Evolutionary conservation across 1,140 invertebrate genomes (phyloP).

Genomic region (Metopolophium dirhodum): DNA sequence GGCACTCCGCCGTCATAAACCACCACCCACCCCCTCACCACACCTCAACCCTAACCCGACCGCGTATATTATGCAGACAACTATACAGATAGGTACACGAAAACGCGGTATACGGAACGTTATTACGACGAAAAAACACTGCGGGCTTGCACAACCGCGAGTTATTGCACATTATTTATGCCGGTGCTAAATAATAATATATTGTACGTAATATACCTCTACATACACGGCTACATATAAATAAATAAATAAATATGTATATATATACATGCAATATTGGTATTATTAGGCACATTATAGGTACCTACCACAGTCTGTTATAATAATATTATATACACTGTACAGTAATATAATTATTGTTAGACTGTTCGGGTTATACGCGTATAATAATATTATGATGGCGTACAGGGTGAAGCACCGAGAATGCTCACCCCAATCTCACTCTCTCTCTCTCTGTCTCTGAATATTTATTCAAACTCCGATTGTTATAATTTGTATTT

Average conservation of each 20-base stretch:
- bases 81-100: not conserved
- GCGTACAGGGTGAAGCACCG: not conserved
- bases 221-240: not conserved
- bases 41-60: not conserved
- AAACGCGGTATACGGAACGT: not conserved
- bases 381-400: not conserved
- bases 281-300: not conserved
- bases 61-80: not conserved
- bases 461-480: too few relatives aligned
- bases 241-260: not conserved
- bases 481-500: too few relatives aligned
- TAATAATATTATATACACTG: not conserved
- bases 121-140: conserved; percentile 13
- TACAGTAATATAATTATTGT: not conserved
- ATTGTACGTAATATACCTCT: not conserved
- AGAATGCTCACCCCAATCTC: not conserved
- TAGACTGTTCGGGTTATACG: not conserved
- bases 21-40: not conserved
- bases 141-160: not conserved
- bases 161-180: not conserved
- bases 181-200: not conserved
- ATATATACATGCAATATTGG: not conserved
- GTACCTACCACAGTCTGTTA: not conserved
- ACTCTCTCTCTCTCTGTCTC: too few relatives aligned
- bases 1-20: not conserved